phyloP scores from a whole-genome alignment of 2,888 invertebrate species.

The Torymus aiolomorphi region DNA sequence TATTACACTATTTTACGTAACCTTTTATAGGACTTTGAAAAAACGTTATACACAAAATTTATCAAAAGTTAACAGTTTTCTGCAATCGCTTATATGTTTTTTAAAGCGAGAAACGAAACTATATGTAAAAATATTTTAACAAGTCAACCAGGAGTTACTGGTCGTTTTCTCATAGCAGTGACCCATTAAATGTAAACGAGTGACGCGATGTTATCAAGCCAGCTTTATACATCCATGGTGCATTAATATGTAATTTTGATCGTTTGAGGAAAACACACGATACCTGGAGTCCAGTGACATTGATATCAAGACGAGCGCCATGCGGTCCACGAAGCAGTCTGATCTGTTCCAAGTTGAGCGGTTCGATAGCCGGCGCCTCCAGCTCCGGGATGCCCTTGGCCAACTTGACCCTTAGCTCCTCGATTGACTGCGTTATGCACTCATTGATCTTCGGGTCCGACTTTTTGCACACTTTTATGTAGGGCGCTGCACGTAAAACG shows the following conservation, averaged over 20 bases:
- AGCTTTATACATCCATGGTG: background rate
- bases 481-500: conserved; percentile 78
- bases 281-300: conserved; percentile 70
- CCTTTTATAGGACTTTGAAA: too few relatives aligned
- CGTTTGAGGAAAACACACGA: background rate
- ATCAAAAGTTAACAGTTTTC: too few relatives aligned
- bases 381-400: conserved; percentile 82
- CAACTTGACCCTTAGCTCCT: conserved; percentile 79
- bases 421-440: conserved; percentile 81
- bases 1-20: too few relatives aligned
- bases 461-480: conserved; percentile 81
- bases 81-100: too few relatives aligned
- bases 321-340: conserved; percentile 79
- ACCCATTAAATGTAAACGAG: too few relatives aligned
- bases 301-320: conserved; percentile 76
- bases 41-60: too few relatives aligned
- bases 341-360: conserved; percentile 80
- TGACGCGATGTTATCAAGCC: too few relatives aligned
- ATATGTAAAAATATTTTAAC: too few relatives aligned
- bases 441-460: conserved; percentile 80
- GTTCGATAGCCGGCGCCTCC: conserved; percentile 82
- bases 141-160: too few relatives aligned
- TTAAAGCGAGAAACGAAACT: too few relatives aligned
- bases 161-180: too few relatives aligned
- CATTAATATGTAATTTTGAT: too few relatives aligned